phyloP scores from a whole-genome alignment of 2,113 vertebrate species.

The Macquaria australasica region DNA sequence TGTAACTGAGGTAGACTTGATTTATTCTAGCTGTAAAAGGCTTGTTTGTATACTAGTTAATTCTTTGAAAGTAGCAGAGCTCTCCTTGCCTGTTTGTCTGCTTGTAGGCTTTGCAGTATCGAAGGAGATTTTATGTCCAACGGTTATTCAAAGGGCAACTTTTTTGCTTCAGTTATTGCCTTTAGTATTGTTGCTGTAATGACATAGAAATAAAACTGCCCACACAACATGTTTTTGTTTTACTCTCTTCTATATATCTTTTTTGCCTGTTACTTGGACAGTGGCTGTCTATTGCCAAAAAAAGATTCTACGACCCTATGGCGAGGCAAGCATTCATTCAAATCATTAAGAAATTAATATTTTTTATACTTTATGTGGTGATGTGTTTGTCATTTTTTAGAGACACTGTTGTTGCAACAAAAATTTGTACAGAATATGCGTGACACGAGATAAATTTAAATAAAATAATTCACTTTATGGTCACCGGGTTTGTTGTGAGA shows the following conservation, averaged over 20 bases:
- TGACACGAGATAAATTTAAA: background rate
- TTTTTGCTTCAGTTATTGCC: background rate
- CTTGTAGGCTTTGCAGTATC: background rate
- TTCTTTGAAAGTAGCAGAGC: conserved; percentile 5
- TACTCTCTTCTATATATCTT: no score
- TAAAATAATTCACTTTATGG: no score
- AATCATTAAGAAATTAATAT: background rate
- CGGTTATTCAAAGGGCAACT: background rate
- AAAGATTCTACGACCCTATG: background rate
- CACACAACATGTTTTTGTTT: no score
- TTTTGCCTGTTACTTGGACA: background rate
- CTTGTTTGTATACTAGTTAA: conserved; percentile 14
- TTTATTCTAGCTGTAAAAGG: conserved; percentile 2
- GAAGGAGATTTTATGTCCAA: background rate
- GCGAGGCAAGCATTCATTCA: background rate
- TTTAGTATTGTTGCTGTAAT: background rate
- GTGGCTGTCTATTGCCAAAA: background rate
- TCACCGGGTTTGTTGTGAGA: background rate
- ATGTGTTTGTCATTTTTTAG: background rate
- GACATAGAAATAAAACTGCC: background rate
- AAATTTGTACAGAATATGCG: background rate
- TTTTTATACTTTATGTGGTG: background rate
- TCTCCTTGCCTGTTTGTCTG: background rate
- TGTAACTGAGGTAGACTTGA: background rate
- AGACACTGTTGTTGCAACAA: background rate